Conservation (phyloP, 1,140 invertebrate species). For the Magallana gigas region DNA sequence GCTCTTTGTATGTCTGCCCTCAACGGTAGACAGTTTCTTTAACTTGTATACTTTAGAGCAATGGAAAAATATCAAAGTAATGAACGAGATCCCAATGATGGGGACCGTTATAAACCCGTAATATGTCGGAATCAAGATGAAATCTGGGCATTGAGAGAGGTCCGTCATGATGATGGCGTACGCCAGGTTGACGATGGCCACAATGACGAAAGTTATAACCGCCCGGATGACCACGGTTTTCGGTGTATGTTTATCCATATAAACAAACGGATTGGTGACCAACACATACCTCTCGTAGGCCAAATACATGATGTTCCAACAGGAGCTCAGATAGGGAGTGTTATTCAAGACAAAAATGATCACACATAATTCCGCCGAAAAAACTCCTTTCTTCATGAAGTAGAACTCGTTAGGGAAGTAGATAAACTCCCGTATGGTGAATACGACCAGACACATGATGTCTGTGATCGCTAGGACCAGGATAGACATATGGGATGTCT, state of each 20-base stretch:
- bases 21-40: background rate
- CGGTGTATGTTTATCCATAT: background rate
- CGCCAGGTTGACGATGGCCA: background rate
- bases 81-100: background rate
- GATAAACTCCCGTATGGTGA: background rate
- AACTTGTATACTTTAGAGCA: background rate
- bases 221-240: background rate
- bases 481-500: background rate
- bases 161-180: background rate
- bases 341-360: background rate
- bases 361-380: background rate
- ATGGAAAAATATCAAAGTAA: background rate
- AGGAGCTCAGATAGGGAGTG: background rate
- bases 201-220: background rate
- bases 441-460: background rate
- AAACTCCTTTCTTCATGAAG: background rate
- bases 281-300: background rate
- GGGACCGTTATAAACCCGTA: constrained; percentile 6
- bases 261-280: background rate
- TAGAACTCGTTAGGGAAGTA: background rate
- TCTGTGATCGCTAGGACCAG: background rate
- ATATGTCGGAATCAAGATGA: background rate
- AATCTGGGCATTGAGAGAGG: background rate
- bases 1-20: background rate
- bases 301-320: background rate